Conservation (phyloP, 2,113 vertebrate genomes). For the Istiophorus platypterus region DNA sequence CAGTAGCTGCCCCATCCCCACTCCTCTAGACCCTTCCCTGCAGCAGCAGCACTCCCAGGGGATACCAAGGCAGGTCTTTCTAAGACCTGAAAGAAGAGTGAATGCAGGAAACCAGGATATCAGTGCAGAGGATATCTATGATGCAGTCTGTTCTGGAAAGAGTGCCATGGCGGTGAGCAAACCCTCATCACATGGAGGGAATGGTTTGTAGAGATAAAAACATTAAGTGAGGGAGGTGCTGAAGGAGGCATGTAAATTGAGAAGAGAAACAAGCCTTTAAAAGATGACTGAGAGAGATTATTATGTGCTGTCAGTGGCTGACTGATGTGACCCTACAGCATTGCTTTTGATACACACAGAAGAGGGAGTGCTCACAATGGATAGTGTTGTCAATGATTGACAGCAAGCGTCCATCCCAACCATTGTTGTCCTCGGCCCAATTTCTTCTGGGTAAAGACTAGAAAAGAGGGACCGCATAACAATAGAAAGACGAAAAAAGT, state of each 20-base stretch:
- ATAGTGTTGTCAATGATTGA: conserved; percentile 68
- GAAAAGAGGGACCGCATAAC: conserved; percentile 28
- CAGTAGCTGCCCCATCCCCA: conserved; percentile 24
- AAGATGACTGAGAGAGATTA: conserved; percentile 63
- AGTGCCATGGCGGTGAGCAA: conserved; percentile 87
- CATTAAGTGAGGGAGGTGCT: conserved; percentile 45
- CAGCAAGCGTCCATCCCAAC: conserved; percentile 56
- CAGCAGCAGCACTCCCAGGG: conserved; percentile 28
- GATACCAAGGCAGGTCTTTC: conserved; percentile 38
- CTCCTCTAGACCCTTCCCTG: conserved; percentile 28
- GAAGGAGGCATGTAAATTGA: conserved; percentile 61
- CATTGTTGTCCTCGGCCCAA: conserved; percentile 54
- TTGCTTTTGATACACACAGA: conserved; percentile 65
- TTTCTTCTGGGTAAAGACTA: conserved; percentile 41
- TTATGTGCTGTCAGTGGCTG: conserved; percentile 72
- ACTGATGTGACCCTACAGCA: conserved; percentile 68
- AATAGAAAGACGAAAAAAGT: conserved; percentile 32
- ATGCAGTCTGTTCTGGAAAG: conserved; percentile 85
- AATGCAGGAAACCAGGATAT: conserved; percentile 16
- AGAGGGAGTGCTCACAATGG: conserved; percentile 42
- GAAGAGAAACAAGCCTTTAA: conserved; percentile 49
- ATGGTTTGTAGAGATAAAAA: conserved; percentile 24
- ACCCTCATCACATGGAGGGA: not conserved
- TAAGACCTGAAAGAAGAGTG: conserved; percentile 6
- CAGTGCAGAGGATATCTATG: conserved; percentile 82